Percentiles rank a stretch among this genome's conserved stretches.
These are phyloP conservation scores for Megatriorchis doriae DNA, from an alignment of 2,113 vertebrate genomes.

Conservation along the genomic window DNA sequence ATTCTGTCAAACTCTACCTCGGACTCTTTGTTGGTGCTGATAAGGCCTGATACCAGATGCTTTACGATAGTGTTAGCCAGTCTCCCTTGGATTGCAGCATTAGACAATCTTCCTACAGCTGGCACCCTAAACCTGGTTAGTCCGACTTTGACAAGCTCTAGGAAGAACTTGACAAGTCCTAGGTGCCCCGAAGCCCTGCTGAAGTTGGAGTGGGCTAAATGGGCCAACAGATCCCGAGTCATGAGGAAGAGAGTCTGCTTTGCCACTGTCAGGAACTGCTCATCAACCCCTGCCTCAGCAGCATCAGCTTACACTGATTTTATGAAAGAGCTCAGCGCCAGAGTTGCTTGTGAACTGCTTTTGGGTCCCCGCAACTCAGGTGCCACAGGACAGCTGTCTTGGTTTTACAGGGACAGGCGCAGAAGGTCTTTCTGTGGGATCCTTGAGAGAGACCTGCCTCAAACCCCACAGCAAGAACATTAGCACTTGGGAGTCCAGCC, in stretches of 20 bases:
- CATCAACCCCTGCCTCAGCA: not conserved
- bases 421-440: not conserved
- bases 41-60: not conserved
- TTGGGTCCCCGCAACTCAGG: not conserved
- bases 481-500: not conserved
- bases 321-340: fast-evolving
- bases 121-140: not conserved
- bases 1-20: not conserved
- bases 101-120: fast-evolving
- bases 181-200: not conserved
- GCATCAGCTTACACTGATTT: fast-evolving
- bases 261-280: not conserved
- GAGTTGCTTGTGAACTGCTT: not conserved
- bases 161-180: not conserved
- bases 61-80: fast-evolving
- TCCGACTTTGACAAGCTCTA: not conserved
- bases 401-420: too few species aligned
- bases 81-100: not conserved
- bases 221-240: not conserved
- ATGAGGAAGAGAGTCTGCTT: not conserved
- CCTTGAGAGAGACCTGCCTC: not conserved
- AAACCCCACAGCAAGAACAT: not conserved
- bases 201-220: not conserved
- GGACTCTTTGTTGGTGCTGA: not conserved
- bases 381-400: not conserved